Base-by-base conservation (phyloP, 92 coral and sea anemone genomes). In the Virgularia gustaviana region DNA sequence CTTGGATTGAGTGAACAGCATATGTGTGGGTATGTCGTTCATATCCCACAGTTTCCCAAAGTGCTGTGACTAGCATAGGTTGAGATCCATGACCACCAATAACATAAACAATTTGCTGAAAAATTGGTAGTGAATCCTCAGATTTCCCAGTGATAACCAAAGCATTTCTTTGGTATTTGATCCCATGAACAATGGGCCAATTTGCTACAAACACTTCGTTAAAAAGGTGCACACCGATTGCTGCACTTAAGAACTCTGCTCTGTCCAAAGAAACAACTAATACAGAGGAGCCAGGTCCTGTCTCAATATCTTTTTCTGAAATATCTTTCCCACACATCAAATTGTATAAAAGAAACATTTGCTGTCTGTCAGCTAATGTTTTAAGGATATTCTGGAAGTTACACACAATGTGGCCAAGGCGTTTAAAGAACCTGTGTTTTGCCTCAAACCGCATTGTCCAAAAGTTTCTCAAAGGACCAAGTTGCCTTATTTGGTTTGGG, bases 371-470 rank as follows among this genome's bases (percentile, higher is more conserved):
- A 28, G 37, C 37, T 5, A 57, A 23, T 28, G 63, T 57, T 28
- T 57, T 57, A 27, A 57, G 37, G 34, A 57, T 57, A 23, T 31
- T 57, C 63, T 29, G 63, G 18, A 10, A 31, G 28, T 57, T 57
- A 8, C 63, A 57, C 34, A 57, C 63, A 4, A 57, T 57, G 28
- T 57, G 63, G 6, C 37, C 63, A 11, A 57, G 36, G n/a, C 63
- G 63, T 22, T 57, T 57, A 57, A 57, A 57, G 37, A 57, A 57
- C 10, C 37, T 57, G 37, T 57, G 63, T 41, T 57, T 57, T 3
- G 36, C 63, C n/a, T n/a, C n/a, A n/a, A n/a, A n/a, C n/a, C n/a
- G n/a, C n/a, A n/a, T n/a, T n/a, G n/a, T n/a, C n/a, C 37, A n/a
- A n/a, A n/a, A n/a, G n/a, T n/a, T n/a, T n/a, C n/a, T n/a, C n/a